Evolutionary conservation across 2,113 vertebrate species (phyloP).

Genomic region (Gavialis gangeticus): DNA sequence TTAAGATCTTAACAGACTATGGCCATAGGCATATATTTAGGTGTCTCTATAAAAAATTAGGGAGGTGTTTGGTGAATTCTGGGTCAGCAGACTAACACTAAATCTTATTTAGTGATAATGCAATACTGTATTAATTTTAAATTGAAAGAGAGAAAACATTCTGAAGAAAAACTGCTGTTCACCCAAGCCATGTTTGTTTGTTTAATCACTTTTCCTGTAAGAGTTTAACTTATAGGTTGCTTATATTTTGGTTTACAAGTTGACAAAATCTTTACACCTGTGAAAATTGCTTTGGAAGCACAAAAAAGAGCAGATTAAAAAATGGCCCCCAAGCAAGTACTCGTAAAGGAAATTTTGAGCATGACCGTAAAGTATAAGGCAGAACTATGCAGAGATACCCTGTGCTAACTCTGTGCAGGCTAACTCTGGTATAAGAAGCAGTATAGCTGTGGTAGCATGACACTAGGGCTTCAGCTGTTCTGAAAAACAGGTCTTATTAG

Average conservation of each 20-base stretch:
- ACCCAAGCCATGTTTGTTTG: not conserved
- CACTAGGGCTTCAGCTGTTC: no score
- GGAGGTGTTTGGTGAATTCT: not conserved
- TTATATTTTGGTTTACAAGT: not conserved
- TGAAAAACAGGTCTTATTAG: no score
- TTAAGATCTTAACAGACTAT: not conserved
- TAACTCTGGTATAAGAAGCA: no score
- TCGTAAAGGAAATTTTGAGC: not conserved
- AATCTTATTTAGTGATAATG: slow-evolving; percentile 3
- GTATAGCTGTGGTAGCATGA: no score
- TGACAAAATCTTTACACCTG: not conserved
- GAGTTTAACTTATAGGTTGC: not conserved
- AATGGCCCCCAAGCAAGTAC: not conserved
- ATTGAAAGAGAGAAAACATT: not conserved
- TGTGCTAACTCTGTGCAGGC: no score
- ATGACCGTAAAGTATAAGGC: no score
- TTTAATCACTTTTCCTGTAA: not conserved
- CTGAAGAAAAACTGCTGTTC: not conserved
- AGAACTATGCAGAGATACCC: no score
- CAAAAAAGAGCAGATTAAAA: not conserved
- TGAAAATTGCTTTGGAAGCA: not conserved
- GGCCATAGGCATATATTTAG: not conserved
- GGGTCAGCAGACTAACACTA: not conserved
- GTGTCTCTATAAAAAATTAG: not conserved
- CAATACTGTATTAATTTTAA: not conserved